phyloP scores from a whole-genome alignment of 2,888 invertebrate species.

The Tetragonula carbonaria region DNA sequence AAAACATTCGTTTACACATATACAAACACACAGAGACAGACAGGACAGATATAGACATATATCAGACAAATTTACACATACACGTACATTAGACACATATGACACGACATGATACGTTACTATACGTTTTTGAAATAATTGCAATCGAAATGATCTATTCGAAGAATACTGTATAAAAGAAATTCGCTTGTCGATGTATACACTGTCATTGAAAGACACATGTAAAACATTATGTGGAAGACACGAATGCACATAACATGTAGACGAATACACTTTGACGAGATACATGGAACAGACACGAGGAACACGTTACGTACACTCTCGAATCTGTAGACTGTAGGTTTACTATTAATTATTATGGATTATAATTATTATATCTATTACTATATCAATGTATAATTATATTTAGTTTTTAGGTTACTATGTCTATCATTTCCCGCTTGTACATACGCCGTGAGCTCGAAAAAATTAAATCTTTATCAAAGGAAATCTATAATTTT shows the following conservation, averaged over 20 bases:
- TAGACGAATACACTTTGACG: slow-evolving; percentile 50
- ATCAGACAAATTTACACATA: slow-evolving; percentile 2
- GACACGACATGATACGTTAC: not conserved
- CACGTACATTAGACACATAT: not conserved
- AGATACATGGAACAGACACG: slow-evolving; percentile 59
- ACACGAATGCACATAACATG: slow-evolving; percentile 43
- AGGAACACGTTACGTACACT: slow-evolving; percentile 67
- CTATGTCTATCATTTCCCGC: slow-evolving; percentile 78
- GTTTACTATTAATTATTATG: slow-evolving; percentile 79
- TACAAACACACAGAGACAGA: slow-evolving; percentile 4
- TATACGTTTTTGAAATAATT: slow-evolving; percentile 43
- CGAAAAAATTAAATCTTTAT: slow-evolving; percentile 83
- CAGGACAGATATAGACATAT: slow-evolving; percentile 1
- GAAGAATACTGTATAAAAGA: slow-evolving; percentile 66
- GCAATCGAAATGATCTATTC: slow-evolving; percentile 61
- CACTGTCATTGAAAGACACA: slow-evolving; percentile 42
- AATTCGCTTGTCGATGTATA: slow-evolving; percentile 60
- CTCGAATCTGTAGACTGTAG: slow-evolving; percentile 80
- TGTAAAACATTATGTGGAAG: slow-evolving; percentile 23
- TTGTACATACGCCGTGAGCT: slow-evolving; percentile 84
- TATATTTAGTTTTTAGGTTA: slow-evolving; percentile 83
- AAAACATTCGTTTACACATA: slow-evolving; percentile 25
- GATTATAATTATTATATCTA: slow-evolving; percentile 79
- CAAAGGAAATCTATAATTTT: slow-evolving; percentile 83
- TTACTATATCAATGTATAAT: slow-evolving; percentile 82